These are phyloP conservation scores for Campoplex nolae DNA, from an alignment of 2,888 invertebrate genomes.

Conservation along the genomic window DNA sequence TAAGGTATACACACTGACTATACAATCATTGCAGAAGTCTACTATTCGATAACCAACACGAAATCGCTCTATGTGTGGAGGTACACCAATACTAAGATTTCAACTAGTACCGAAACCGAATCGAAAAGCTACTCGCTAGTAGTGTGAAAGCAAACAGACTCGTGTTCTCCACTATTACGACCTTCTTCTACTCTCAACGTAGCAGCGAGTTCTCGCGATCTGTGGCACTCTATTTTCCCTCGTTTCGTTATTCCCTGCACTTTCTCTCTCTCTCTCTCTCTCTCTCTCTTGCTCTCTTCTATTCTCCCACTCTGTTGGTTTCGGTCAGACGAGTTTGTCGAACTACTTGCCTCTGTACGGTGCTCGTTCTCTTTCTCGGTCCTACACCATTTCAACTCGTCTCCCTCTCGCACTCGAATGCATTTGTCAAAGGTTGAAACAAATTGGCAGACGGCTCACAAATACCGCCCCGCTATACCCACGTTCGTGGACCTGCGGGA, in stretches of 20 bases:
- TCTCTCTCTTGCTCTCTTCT: conserved; percentile 39
- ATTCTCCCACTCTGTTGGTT: conserved; percentile 39
- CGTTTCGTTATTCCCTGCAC: conserved; percentile 55
- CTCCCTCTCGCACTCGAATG: conserved; percentile 74
- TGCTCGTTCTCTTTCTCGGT: conserved; percentile 11
- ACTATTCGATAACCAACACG: conserved; percentile 7
- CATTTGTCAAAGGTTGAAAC: conserved; percentile 83
- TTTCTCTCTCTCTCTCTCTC: conserved; percentile 45
- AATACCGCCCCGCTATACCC: conserved; percentile 72
- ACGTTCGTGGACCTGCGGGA: conserved; percentile 6
- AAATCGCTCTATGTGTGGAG: not conserved
- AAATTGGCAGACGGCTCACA: conserved; percentile 83
- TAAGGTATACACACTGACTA: not conserved
- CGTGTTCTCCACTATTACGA: conserved; percentile 5
- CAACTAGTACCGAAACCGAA: conserved; percentile 23
- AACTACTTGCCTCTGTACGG: conserved; percentile 74
- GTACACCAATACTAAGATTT: conserved; percentile 40
- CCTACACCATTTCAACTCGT: not conserved
- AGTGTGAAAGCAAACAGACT: conserved; percentile 30
- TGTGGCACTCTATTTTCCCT: conserved; percentile 63
- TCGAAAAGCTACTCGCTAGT: not conserved
- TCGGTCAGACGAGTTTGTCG: conserved; percentile 78
- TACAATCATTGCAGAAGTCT: conserved; percentile 31
- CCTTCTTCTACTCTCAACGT: conserved; percentile 1
- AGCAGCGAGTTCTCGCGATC: conserved; percentile 33